These are phyloP conservation scores for Daboia siamensis DNA, from an alignment of 2,113 vertebrate species.

Conservation along the genomic window DNA sequence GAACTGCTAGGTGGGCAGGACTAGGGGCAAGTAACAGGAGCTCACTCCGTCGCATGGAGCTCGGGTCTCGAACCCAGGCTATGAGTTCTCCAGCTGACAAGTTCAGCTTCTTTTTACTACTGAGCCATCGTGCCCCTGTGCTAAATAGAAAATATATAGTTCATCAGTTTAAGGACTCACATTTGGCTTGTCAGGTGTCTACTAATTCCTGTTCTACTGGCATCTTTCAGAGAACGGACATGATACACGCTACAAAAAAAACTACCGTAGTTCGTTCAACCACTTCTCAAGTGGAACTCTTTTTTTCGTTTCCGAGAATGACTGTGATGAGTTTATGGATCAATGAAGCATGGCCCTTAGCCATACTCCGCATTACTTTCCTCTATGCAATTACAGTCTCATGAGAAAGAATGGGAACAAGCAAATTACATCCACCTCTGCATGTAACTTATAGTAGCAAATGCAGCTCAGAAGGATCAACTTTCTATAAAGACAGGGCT, in stretches of 20 bases:
- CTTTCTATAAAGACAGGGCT: background rate
- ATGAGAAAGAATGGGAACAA: background rate
- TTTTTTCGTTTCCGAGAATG: background rate
- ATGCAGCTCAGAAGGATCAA: background rate
- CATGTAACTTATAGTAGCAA: background rate
- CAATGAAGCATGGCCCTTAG: background rate
- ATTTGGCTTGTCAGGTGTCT: background rate
- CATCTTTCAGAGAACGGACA: background rate
- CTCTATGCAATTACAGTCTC: background rate
- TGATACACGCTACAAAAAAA: background rate
- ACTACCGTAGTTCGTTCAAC: background rate
- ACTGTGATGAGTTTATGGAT: background rate
- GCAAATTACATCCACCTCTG: background rate
- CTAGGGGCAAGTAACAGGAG: background rate
- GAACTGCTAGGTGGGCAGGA: background rate
- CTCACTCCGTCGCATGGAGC: background rate
- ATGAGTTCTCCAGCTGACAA: background rate
- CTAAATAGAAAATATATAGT: background rate
- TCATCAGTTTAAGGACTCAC: background rate
- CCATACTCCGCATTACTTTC: background rate
- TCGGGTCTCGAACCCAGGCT: background rate
- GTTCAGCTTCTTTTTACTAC: background rate
- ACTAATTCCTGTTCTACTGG: background rate
- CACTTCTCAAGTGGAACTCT: background rate
- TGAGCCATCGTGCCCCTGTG: background rate